Evolutionary conservation across 1,140 invertebrate genomes (phyloP), one percentile per base, ranked within the genome.

Genomic region (Zaprionus tsacasi): DNA sequence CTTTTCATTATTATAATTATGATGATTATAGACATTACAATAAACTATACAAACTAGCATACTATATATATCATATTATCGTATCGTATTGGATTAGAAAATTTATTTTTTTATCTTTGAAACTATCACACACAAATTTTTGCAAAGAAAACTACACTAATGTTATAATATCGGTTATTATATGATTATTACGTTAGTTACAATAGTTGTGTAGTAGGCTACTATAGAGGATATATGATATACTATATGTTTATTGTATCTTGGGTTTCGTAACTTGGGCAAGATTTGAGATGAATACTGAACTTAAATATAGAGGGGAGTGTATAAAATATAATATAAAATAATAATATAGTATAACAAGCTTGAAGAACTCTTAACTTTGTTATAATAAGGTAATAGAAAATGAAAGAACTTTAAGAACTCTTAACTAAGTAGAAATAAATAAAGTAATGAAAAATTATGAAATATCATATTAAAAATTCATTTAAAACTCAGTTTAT

Each of bases 121-220:
- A 87, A 88, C 85, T 88, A 88, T 88, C 85, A 88, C 85, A 88
- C 83, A 83, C 81, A 85, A 89, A 83, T 59, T 33, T 80, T 48
- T 72, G 52, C 75, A 43, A 60, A 50, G 50, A 72, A 55, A 76
- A 50, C 64, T 88, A 76, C 68, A 67, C 78, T 83, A 88, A 27
- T 69, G 65, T 83, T 69, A 56, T 60, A 48, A 56, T 63, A n/a
- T n/a, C n/a, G n/a, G n/a, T 30, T 77, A 60, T 61, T 71, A 30
- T 78, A 15, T 55, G n/a, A 50, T 50, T 21, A 25, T 50, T 50
- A 50, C 17, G 17, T 52, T 58, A 55, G 21, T 60, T 67, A 64
- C 61, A 21, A 21, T 67, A n/a, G 57, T 13, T 45, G 21, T 35
- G 25, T 56, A 30, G 15, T 17, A 58, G 25, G 48, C 63, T 52